phyloP scores from a whole-genome alignment of 1,140 invertebrate genomes.

The Hycleus cichorii region DNA sequence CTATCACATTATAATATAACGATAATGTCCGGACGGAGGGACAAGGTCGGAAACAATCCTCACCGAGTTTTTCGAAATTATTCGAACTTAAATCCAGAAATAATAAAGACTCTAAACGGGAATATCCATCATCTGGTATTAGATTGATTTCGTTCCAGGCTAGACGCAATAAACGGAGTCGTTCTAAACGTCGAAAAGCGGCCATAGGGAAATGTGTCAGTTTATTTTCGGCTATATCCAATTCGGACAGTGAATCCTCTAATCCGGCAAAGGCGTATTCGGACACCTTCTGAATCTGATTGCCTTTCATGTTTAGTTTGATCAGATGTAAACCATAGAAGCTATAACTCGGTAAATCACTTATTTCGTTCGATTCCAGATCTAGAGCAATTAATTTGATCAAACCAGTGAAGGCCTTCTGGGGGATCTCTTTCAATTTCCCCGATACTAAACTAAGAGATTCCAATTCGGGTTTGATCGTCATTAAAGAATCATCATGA shows the following conservation, averaged over 20 bases:
- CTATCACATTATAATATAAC: conserved; percentile 76
- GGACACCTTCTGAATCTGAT: conserved; percentile 61
- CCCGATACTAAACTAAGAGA: conserved; percentile 74
- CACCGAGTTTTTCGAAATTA: conserved; percentile 64
- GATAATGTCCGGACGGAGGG: conserved; percentile 71
- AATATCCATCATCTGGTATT: conserved; percentile 65
- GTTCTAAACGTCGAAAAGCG: conserved; percentile 65
- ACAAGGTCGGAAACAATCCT: conserved; percentile 71
- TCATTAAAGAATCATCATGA: conserved; percentile 63
- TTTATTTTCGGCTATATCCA: conserved; percentile 82
- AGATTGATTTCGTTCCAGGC: conserved; percentile 75
- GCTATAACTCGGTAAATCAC: conserved; percentile 74
- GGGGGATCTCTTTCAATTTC: conserved; percentile 70
- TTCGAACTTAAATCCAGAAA: conserved; percentile 83
- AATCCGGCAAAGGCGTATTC: conserved; percentile 81
- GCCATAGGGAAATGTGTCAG: conserved; percentile 72
- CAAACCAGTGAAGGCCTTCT: conserved; percentile 68
- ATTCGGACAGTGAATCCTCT: conserved; percentile 69
- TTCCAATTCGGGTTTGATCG: conserved; percentile 67
- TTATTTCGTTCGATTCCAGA: conserved; percentile 79
- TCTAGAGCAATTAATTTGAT: conserved; percentile 66
- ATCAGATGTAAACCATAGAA: conserved; percentile 76
- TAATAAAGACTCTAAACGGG: conserved; percentile 60
- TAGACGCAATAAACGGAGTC: conserved; percentile 63
- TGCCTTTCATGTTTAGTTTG: conserved; percentile 78